Percentiles rank a stretch among this genome's conserved stretches.
Conservation (phyloP, 2,888 invertebrate genomes). For the Dinocampus coccinellae region DNA sequence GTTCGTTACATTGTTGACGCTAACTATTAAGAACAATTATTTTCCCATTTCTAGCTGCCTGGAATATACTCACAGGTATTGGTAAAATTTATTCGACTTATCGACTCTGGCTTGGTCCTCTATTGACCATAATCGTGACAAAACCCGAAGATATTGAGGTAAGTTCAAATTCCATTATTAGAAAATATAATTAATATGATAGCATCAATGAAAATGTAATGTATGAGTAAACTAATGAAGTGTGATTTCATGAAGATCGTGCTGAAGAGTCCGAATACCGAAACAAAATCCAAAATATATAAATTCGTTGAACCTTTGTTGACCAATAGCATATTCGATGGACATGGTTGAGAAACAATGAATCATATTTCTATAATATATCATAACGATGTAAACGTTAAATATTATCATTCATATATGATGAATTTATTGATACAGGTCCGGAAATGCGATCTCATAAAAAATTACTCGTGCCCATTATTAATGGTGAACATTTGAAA, state of each 20-base stretch:
- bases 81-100: background rate
- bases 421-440: background rate
- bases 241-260: background rate
- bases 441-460: background rate
- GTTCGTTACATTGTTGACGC: no score
- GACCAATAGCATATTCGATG: background rate
- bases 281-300: background rate
- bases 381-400: no score
- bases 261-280: background rate
- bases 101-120: background rate
- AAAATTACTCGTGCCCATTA: background rate
- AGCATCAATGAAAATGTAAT: background rate
- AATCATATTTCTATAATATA: background rate
- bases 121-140: background rate
- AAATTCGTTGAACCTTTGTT: background rate
- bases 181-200: background rate
- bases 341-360: background rate
- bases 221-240: no score
- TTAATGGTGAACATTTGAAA: conserved; percentile 4
- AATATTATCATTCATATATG: background rate
- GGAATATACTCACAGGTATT: background rate
- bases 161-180: background rate
- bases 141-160: background rate
- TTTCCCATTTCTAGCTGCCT: background rate
- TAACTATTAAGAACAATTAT: background rate